Evolutionary conservation across 2,888 invertebrate species (phyloP).

Genomic region (Nephrotoma appendiculata): DNA sequence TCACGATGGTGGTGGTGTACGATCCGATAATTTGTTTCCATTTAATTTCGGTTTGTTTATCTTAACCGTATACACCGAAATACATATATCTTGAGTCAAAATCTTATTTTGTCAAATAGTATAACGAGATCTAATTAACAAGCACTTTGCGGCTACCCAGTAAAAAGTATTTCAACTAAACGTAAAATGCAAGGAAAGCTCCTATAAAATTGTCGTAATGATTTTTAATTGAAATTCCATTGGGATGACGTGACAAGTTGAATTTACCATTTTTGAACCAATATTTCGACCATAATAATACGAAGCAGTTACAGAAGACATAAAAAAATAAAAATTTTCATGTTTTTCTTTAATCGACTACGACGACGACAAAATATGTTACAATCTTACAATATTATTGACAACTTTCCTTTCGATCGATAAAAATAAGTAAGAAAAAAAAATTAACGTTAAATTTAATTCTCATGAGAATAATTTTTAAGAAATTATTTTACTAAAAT

Average conservation of each 20-base stretch:
- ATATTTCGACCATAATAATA: neutral
- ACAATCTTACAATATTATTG: neutral
- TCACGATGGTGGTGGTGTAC: neutral
- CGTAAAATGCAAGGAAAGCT: neutral
- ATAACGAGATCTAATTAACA: neutral
- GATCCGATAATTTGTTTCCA: neutral
- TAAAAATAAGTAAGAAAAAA: neutral
- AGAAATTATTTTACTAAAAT: neutral
- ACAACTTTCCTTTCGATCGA: slow-evolving; percentile 1
- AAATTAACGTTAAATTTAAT: neutral
- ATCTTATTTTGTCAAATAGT: neutral
- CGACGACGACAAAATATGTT: neutral
- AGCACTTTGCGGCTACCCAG: neutral
- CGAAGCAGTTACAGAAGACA: neutral
- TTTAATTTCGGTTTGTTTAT: neutral
- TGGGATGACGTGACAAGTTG: slow-evolving; percentile 2
- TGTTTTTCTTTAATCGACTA: neutral
- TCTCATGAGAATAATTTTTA: slow-evolving; percentile 3
- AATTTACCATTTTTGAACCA: slow-evolving; percentile 1
- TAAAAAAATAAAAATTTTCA: neutral
- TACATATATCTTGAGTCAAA: neutral
- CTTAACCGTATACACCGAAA: neutral
- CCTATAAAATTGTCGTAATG: neutral
- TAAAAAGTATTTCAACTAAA: neutral
- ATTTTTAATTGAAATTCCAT: slow-evolving; percentile 3